These are phyloP conservation scores for Fragum sueziense DNA, from an alignment of 2,888 invertebrate genomes.

Conservation along the genomic window DNA sequence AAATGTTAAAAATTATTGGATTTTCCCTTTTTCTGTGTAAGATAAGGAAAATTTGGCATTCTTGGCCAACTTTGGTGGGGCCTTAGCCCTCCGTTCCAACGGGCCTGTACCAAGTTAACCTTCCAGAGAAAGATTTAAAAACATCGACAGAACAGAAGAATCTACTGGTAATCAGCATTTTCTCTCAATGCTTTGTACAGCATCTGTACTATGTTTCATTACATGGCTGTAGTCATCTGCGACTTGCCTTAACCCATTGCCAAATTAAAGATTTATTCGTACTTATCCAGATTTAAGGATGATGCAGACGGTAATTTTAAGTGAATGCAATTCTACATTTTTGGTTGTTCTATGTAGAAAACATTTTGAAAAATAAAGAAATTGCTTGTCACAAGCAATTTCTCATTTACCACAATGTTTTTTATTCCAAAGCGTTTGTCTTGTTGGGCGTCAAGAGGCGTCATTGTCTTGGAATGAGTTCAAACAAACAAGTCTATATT, in stretches of 20 bases:
- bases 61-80: no score
- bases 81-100: no score
- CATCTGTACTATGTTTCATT: no score
- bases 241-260: neutral
- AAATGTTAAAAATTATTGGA: no score
- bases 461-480: neutral
- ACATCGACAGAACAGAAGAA: no score
- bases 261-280: neutral
- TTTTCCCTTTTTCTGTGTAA: no score
- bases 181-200: no score
- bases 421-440: neutral
- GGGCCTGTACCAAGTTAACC: no score
- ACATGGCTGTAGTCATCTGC: no score
- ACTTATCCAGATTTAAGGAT: neutral
- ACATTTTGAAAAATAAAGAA: neutral
- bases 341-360: neutral
- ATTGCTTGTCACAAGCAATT: slow-evolving; percentile 14
- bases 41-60: no score
- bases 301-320: neutral
- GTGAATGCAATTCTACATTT: neutral
- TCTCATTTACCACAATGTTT: neutral
- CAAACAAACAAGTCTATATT: neutral
- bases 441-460: neutral
- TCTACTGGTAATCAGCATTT: no score
- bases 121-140: no score